Percentiles rank a stretch among this genome's conserved stretches.
Conservation (phyloP, 2,797 vertebrate genomes). For the Phaenicophaeus curvirostris region DNA sequence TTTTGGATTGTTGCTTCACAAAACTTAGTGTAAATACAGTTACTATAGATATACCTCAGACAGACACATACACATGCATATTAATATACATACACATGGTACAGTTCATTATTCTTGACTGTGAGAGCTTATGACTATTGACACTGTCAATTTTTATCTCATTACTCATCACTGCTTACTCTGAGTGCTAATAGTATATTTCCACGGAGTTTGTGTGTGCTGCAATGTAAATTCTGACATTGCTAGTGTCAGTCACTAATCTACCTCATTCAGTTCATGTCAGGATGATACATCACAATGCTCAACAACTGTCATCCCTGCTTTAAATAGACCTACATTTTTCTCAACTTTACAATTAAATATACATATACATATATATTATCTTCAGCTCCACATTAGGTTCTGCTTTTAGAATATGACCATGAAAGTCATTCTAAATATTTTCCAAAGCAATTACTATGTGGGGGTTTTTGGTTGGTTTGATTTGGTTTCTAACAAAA, state of each 20-base stretch:
- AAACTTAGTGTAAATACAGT: slow-evolving; percentile 42
- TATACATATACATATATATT: background rate
- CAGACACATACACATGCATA: background rate
- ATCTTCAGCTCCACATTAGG: background rate
- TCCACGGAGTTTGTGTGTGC: slow-evolving; percentile 75
- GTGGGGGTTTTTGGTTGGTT: background rate
- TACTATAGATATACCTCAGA: slow-evolving; percentile 39
- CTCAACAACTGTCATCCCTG: slow-evolving; percentile 82
- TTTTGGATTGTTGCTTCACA: slow-evolving; percentile 17
- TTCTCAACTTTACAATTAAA: slow-evolving; percentile 69
- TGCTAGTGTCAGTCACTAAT: slow-evolving; percentile 83
- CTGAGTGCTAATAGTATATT: slow-evolving; percentile 76
- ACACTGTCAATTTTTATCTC: slow-evolving; percentile 87
- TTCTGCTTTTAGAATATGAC: background rate
- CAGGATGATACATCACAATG: slow-evolving; percentile 83
- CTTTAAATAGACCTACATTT: slow-evolving; percentile 84
- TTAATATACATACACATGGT: slow-evolving; percentile 37
- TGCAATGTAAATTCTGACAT: slow-evolving; percentile 82
- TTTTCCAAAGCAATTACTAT: slow-evolving; percentile 12
- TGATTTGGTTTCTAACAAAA: background rate
- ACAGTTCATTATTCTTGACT: slow-evolving; percentile 85
- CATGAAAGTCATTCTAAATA: background rate
- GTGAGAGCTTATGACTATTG: slow-evolving; percentile 87
- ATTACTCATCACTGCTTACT: slow-evolving; percentile 86
- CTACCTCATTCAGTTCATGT: slow-evolving; percentile 87